Evolutionary conservation across 2,888 invertebrate genomes (phyloP).

Genomic region (Alviniconcha strummeri): DNA sequence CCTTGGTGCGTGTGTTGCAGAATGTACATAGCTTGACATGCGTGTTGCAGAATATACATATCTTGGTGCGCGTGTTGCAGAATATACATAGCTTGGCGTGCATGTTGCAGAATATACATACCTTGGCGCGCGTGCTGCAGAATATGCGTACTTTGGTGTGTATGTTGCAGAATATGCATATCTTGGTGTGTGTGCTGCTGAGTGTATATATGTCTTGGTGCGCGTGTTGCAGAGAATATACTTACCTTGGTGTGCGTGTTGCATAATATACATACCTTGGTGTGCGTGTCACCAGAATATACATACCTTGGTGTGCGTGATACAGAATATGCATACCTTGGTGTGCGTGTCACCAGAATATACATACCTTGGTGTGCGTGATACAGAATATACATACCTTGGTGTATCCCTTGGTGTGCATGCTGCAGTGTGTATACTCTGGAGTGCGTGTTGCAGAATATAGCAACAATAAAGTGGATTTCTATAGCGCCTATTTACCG

Average conservation of each 20-base stretch:
- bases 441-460: too few species aligned
- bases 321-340: background rate
- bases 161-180: background rate
- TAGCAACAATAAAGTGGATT: too few species aligned
- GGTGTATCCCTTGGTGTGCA: background rate
- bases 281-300: constrained; percentile 37
- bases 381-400: background rate
- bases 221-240: too few species aligned
- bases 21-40: constrained; percentile 46
- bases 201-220: too few species aligned
- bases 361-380: background rate
- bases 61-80: background rate
- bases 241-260: constrained; percentile 10
- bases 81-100: background rate
- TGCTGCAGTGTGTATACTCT: too few species aligned
- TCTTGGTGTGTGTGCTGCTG: background rate
- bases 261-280: constrained; percentile 50
- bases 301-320: background rate
- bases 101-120: background rate
- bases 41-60: constrained; percentile 32
- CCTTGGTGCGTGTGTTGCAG: constrained; percentile 41
- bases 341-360: background rate
- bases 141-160: background rate
- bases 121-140: background rate
- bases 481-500: too few species aligned